phyloP scores from a whole-genome alignment of 1,140 invertebrate species.

The Acromyrmex echinatior region DNA sequence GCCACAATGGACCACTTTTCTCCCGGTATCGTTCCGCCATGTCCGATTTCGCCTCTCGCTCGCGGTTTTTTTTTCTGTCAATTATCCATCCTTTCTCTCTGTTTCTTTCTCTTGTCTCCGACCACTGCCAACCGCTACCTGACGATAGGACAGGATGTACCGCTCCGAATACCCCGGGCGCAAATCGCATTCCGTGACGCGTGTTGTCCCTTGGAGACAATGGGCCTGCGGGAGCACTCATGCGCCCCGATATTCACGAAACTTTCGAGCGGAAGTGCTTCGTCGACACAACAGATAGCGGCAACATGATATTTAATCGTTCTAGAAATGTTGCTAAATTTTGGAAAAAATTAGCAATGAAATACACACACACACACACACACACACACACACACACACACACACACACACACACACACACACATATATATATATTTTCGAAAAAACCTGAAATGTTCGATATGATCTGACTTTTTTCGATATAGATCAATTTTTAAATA shows the following conservation, averaged over 20 bases:
- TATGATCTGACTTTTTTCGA: too few species aligned
- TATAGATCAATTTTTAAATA: too few species aligned
- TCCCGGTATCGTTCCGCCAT: constrained; percentile 20
- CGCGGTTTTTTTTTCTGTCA: background rate
- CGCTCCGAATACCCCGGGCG: constrained; percentile 42
- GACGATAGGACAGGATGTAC: constrained; percentile 57
- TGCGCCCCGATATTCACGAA: constrained; percentile 33
- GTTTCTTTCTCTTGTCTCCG: constrained; percentile 35
- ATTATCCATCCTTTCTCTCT: constrained; percentile 15
- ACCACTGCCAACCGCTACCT: constrained; percentile 9
- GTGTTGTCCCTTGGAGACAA: constrained; percentile 57
- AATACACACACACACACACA: background rate
- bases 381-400: too few species aligned
- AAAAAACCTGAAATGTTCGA: too few species aligned
- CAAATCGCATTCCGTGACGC: constrained; percentile 55
- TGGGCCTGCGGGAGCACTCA: constrained; percentile 19
- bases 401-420: too few species aligned
- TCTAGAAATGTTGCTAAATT: too few species aligned
- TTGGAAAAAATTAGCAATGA: background rate
- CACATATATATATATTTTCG: too few species aligned
- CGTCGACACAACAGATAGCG: background rate
- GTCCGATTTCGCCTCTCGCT: constrained; percentile 2
- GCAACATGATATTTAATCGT: background rate
- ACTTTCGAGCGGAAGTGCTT: constrained; percentile 47
- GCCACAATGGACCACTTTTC: constrained; percentile 55